Evolutionary conservation across 2,797 vertebrate species (phyloP), one percentile per base, ranked within the genome.

Genomic region (Amphiprion clarkii): DNA sequence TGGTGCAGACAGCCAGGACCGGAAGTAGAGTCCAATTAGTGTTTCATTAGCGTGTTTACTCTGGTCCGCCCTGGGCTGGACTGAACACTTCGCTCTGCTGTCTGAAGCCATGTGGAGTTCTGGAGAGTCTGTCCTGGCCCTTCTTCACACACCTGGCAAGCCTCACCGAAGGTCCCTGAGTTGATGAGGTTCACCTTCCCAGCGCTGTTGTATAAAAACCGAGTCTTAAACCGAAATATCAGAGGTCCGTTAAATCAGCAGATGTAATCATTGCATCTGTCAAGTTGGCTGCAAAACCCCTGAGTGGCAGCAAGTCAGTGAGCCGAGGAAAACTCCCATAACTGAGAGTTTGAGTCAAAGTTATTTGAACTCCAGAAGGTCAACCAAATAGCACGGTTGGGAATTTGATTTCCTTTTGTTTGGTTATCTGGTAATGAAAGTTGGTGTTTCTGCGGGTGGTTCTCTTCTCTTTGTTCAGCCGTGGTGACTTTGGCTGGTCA

Each of bases 31-130:
- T 76, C 76, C 68, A 91, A 88, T 92, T 90, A 91, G 84, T 58
- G 76, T 80, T 88, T 90, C 76, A 88, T 92, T 92, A 84, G 82
- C 21, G 78, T 92, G 73, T 92, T 93, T 87, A 87, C 71, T 85
- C 84, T 86, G 85, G 85, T 86, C 64, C 33, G 1, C 79, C 79
- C 77, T 48, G 71, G 44, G 57, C 74, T 39, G 68, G 44, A 61
- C 74, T 39, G 19, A 76, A 74, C 76, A 67, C 44, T 64, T 79
- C 71, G 66, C 65, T 70, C 59, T 84, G 79, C 74, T 67, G 36
- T 76, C 59, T 74, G 71, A 83, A 62, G 65, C 68, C 70, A 54
- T 48, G 67, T 71, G 59, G n/a, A 44, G 53, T 52, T 64, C 57
- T 56, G 69, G 27, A 79, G 57, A 62, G 40, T 60, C 71, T 52